phyloP scores from a whole-genome alignment of 2,113 vertebrate species.

The Atherinomorus stipes region DNA sequence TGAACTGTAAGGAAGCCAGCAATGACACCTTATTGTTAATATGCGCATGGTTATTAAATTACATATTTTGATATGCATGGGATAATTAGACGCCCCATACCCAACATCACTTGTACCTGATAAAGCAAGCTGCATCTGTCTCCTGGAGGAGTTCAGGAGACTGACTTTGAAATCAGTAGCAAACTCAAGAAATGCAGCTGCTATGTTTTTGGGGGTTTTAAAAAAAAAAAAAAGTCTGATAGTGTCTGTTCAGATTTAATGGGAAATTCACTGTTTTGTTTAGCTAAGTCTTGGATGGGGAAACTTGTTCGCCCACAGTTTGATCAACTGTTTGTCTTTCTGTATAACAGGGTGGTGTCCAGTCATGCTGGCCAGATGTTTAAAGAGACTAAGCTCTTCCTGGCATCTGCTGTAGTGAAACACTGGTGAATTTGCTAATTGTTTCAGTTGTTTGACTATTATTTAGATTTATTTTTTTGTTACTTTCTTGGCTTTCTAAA shows the following conservation, averaged over 20 bases:
- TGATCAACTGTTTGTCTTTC: slow-evolving; percentile 28
- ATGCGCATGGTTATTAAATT: background rate
- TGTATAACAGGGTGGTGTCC: slow-evolving; percentile 10
- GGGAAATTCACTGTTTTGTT: background rate
- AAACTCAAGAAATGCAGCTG: no score
- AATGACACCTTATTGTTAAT: background rate
- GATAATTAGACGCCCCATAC: background rate
- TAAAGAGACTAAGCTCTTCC: background rate
- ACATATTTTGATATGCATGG: background rate
- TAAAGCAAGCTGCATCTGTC: background rate
- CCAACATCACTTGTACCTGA: background rate
- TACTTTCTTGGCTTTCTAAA: background rate
- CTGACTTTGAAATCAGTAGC: background rate
- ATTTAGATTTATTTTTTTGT: no score
- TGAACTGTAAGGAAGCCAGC: background rate
- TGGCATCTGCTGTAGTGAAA: no score
- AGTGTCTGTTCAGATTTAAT: background rate
- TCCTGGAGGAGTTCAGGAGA: background rate
- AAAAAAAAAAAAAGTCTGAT: no score
- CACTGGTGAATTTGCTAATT: no score
- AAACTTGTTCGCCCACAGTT: slow-evolving; percentile 9
- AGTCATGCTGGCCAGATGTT: slow-evolving; percentile 50
- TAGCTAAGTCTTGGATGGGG: background rate
- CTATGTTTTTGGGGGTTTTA: no score
- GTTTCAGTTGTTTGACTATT: no score